Conservation (phyloP, 1,140 invertebrate genomes). For the Pectinophora gossypiella region DNA sequence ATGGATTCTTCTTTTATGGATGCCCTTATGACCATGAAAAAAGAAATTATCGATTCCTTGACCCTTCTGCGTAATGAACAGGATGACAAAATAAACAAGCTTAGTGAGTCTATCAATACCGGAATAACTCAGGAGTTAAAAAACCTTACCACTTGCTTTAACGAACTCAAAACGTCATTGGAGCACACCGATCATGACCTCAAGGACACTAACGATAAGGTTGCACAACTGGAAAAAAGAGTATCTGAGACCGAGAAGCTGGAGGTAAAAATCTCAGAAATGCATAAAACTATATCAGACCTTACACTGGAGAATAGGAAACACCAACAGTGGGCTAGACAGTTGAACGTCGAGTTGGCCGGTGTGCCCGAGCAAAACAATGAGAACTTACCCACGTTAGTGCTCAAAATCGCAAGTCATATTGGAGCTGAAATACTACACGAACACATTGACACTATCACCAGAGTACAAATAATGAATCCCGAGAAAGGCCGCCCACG, state of each 20-base stretch:
- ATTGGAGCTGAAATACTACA: neutral
- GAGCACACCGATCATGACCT: neutral
- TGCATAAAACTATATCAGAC: neutral
- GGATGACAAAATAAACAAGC: no score
- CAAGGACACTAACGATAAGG: neutral
- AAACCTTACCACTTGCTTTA: no score
- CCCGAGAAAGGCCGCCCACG: neutral
- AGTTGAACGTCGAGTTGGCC: neutral
- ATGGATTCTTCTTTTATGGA: no score
- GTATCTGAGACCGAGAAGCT: neutral
- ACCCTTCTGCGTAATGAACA: no score
- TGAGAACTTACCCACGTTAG: neutral
- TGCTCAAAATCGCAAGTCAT: neutral
- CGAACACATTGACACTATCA: neutral
- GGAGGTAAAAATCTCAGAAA: neutral
- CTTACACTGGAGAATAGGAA: neutral
- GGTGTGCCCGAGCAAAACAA: conserved; percentile 4
- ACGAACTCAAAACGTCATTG: no score
- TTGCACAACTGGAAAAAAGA: neutral
- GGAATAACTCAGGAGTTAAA: no score
- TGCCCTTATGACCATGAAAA: no score
- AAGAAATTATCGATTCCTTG: no score
- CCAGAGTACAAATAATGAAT: neutral
- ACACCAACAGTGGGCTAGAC: neutral
- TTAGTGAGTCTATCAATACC: no score